A percentile compares a stretch with the other conserved stretches of the same genome.
Conservation (phyloP, 2,888 invertebrate genomes). For the Muscina levida region DNA sequence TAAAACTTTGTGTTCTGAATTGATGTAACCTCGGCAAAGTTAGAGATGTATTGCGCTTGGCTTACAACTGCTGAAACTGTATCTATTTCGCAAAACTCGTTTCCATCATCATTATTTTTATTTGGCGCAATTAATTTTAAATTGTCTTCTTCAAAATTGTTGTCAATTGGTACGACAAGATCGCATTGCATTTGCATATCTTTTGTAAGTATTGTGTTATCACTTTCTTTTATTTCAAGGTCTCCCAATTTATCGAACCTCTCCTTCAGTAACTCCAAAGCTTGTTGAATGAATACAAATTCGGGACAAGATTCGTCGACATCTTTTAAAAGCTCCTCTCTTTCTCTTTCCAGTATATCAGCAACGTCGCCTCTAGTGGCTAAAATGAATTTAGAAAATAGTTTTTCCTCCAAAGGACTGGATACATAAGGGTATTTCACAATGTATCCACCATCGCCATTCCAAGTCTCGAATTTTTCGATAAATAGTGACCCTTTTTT, state of each 20-base stretch:
- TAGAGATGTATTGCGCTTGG: not conserved
- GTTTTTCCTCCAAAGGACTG: conserved; percentile 77
- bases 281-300: conserved; percentile 91
- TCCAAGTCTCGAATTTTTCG: conserved; percentile 69
- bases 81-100: conserved; percentile 11
- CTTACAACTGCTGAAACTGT: conserved; percentile 1
- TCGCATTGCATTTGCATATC: conserved; percentile 31
- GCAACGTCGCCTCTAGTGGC: conserved; percentile 86
- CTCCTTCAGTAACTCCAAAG: conserved; percentile 84
- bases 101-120: not conserved
- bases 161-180: not conserved
- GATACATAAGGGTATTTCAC: conserved; percentile 80
- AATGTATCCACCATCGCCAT: conserved; percentile 29
- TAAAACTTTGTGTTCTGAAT: conserved; percentile 73
- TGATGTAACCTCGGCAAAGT: not conserved
- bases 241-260: conserved; percentile 71
- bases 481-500: conserved; percentile 83
- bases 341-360: conserved; percentile 88
- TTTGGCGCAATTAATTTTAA: not conserved
- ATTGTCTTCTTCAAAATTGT: not conserved
- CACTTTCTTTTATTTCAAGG: conserved; percentile 61
- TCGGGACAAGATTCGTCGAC: conserved; percentile 90
- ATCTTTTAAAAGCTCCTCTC: conserved; percentile 84
- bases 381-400: conserved; percentile 87
- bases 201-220: not conserved